Conservation (phyloP, 2,888 invertebrate genomes). For the Schrankia costaestrigalis region DNA sequence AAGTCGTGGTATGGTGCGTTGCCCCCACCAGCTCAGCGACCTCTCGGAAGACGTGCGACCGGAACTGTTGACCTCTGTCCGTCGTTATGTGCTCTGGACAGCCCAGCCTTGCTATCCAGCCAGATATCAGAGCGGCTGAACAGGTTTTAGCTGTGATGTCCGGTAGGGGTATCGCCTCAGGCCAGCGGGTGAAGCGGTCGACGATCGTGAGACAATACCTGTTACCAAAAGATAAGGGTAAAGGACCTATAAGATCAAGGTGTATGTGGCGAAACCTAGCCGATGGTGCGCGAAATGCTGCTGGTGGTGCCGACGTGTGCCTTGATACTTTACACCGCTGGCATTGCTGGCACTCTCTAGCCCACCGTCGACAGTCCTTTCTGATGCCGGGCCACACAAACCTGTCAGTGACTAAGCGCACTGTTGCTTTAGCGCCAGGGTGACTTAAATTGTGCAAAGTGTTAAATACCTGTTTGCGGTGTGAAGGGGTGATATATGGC, state of each 20-base stretch:
- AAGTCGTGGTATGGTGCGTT: constrained; percentile 6
- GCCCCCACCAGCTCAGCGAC: not conserved
- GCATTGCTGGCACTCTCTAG: constrained; percentile 37
- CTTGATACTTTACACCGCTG: constrained; percentile 32
- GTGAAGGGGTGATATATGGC: constrained; percentile 1
- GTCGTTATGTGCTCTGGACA: constrained; percentile 2
- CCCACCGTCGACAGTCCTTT: constrained; percentile 40
- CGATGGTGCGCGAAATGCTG: constrained; percentile 11
- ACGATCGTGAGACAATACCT: constrained; percentile 30
- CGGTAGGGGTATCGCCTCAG: constrained; percentile 29
- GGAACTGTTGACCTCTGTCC: not conserved
- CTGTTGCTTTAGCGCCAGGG: constrained; percentile 6
- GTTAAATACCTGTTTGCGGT: constrained; percentile 2
- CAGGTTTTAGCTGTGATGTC: constrained; percentile 41
- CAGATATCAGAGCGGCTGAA: constrained; percentile 37
- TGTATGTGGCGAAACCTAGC: constrained; percentile 40
- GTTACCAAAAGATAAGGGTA: constrained; percentile 17
- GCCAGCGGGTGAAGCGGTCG: constrained; percentile 48
- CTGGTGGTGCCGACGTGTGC: constrained; percentile 12
- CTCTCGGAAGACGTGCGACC: not conserved
- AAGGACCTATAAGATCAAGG: constrained; percentile 29
- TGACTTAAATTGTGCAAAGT: constrained; percentile 4
- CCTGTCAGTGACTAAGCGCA: constrained; percentile 32
- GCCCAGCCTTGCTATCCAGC: constrained; percentile 24
- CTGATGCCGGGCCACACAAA: constrained; percentile 51